Conservation (phyloP, 2,888 invertebrate species). For the Bellardia bayeri region DNA sequence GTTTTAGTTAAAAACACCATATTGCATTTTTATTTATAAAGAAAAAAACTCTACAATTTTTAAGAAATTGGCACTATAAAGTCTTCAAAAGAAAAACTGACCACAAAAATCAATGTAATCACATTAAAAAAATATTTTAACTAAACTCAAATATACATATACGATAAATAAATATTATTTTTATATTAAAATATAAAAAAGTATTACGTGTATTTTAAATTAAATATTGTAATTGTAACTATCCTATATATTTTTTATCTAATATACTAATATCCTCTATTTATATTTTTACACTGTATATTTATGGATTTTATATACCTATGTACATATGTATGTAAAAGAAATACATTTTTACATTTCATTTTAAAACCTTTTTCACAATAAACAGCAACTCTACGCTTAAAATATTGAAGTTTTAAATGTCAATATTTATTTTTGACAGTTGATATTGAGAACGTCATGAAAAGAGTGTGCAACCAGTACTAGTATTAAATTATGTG, state of each 20-base stretch:
- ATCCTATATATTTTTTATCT: conserved; percentile 57
- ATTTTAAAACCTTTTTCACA: conserved; percentile 35
- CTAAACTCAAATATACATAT: neutral
- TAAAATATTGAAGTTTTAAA: conserved; percentile 34
- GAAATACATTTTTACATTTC: conserved; percentile 13
- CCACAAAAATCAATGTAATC: conserved; percentile 3
- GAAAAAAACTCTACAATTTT: neutral
- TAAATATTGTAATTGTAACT: conserved; percentile 51
- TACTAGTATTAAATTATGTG: conserved; percentile 42
- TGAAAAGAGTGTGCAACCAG: conserved; percentile 26
- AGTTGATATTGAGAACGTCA: neutral
- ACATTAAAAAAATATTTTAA: conserved; percentile 18
- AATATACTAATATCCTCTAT: conserved; percentile 42
- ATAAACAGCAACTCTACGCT: conserved; percentile 37
- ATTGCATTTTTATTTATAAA: conserved; percentile 8
- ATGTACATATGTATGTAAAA: neutral
- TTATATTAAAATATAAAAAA: too few species aligned
- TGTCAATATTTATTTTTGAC: conserved; percentile 17
- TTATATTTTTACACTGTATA: conserved; percentile 52
- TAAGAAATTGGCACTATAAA: neutral
- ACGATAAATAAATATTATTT: too few species aligned
- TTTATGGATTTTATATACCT: conserved; percentile 52
- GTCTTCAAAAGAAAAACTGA: neutral
- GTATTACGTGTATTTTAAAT: neutral
- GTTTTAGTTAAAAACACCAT: conserved; percentile 6